Conservation (phyloP, 2,797 vertebrate species). For the Adrianichthys oophorus region DNA sequence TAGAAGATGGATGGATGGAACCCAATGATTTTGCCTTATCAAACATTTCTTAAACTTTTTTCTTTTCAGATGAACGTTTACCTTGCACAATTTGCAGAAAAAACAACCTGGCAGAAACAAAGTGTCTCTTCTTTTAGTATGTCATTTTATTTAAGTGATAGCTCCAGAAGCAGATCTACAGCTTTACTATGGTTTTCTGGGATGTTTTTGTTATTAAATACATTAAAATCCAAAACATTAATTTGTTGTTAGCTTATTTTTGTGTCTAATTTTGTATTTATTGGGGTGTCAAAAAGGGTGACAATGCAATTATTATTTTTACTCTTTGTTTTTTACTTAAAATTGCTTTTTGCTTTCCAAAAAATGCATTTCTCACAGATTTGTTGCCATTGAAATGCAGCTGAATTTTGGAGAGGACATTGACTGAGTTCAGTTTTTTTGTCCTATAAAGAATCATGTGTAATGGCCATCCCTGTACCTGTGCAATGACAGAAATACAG, state of each 20-base stretch:
- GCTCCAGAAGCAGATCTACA: constrained; percentile 13
- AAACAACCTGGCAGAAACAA: neutral
- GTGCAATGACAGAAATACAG: constrained; percentile 73
- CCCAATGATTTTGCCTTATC: constrained; percentile 59
- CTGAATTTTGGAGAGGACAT: constrained; percentile 18
- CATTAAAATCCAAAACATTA: constrained; percentile 32
- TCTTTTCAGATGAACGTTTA: neutral
- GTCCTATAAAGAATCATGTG: constrained; percentile 44
- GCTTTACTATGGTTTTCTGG: constrained; percentile 3
- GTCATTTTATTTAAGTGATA: constrained; percentile 9
- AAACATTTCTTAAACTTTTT: constrained; percentile 14
- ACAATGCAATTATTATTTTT: constrained; percentile 23
- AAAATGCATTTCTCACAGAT: constrained; percentile 19
- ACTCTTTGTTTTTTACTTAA: constrained; percentile 23
- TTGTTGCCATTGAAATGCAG: constrained; percentile 32
- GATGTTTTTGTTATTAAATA: constrained; percentile 15
- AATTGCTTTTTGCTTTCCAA: constrained; percentile 36
- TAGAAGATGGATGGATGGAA: neutral
- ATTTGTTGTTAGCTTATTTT: constrained; percentile 20
- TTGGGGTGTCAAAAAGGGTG: constrained; percentile 29
- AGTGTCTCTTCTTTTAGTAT: neutral
- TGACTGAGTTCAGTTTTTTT: constrained; percentile 18
- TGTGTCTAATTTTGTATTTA: constrained; percentile 57
- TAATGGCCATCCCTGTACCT: constrained; percentile 66
- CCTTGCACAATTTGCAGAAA: constrained; percentile 9